phyloP scores from a whole-genome alignment of 53 echinoderm and acorn worm species.

The Stichopus horrens region DNA sequence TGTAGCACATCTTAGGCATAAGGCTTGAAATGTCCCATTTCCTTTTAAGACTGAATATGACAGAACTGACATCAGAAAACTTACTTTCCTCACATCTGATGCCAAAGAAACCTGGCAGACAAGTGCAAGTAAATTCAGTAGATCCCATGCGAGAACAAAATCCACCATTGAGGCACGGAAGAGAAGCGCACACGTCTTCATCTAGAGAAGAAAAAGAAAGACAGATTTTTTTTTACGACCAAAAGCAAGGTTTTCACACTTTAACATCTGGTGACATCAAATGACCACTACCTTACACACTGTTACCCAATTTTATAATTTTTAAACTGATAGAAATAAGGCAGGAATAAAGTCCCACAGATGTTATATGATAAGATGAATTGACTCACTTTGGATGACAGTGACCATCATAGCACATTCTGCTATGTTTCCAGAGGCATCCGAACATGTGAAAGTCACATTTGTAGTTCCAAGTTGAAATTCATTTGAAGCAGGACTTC shows the following conservation, averaged over 20 bases:
- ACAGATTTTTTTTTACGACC: neutral
- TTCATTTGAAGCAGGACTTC: neutral
- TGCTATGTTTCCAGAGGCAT: neutral
- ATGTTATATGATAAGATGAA: neutral
- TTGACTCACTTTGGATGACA: neutral
- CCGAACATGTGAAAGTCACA: neutral
- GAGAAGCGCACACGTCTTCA: neutral
- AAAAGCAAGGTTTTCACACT: neutral
- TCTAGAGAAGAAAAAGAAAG: neutral
- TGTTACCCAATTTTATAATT: neutral
- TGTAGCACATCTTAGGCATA: neutral
- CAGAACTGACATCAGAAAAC: neutral
- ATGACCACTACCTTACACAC: neutral
- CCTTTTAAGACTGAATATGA: neutral
- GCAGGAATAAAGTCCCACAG: neutral
- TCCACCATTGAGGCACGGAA: neutral
- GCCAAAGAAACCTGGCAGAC: neutral
- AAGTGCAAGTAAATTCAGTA: neutral
- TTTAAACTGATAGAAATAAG: neutral
- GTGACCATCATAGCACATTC: neutral
- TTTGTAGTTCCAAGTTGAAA: neutral
- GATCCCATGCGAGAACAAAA: neutral
- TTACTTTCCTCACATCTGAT: neutral
- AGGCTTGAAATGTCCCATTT: neutral
- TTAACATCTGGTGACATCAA: neutral